Base-by-base conservation (phyloP, 2,888 invertebrate genomes). In the Morpho deidamia region DNA sequence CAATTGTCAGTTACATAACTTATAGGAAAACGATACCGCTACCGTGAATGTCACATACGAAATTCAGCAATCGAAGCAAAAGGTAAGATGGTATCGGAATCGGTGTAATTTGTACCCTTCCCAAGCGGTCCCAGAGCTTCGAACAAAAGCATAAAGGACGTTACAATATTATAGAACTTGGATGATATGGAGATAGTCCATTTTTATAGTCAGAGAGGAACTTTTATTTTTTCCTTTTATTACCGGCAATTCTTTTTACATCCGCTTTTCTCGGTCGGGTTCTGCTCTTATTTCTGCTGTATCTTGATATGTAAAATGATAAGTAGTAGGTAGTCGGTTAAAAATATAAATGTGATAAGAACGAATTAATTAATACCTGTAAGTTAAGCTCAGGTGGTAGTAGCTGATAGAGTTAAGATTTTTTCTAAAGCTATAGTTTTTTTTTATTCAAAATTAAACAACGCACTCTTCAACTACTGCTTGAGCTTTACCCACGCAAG, bases 111-210 rank as follows among this genome's bases (percentile, higher is more conserved):
- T 51, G 45, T 55, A 54, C 60, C 54, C 53, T 54, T 44, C 48
- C 44, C 40, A 50, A 58, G 57, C 60, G 60, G 61, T 62, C 62
- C 59, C 60, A 42, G 51, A 51, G 59, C 54, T 64, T 60, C 63
- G 62, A 62, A 64, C 62, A 63, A 61, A 60, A 55, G 57, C 59
- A 54, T 56, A 56, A 54, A 59, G 51, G 43, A 51, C 42, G 56
- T 63, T 51, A 56, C 59, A 51, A 60, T 66, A 64, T 67, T 73
- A 70, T 70, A 67, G 66, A 63, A 63, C 58, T 62, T 59, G 68
- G 71, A 67, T 72, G 66, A 69, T 73, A 76, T 76, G 66, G 68
- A 68, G 65, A 74, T 70, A 66, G 67, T 40, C 37, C 45, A 23
- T 34, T 35, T 44, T 50, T 37, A 50, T 44, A 43, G 43, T 32